These are phyloP conservation scores for Colletes gigas DNA, from an alignment of 1,140 invertebrate species.

Conservation along the genomic window DNA sequence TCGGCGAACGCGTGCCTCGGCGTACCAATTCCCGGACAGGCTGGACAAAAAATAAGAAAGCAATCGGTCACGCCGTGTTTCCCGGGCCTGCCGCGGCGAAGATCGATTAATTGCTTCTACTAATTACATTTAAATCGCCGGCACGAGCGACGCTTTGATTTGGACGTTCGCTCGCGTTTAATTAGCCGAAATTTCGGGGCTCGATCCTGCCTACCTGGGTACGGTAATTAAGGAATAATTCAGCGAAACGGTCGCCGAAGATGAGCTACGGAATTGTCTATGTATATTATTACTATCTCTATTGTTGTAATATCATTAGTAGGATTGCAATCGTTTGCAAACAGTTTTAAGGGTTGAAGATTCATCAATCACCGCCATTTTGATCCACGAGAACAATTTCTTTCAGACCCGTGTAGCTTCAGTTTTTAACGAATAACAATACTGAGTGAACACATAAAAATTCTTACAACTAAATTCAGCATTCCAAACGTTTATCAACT, in stretches of 20 bases:
- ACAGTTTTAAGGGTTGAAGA: too few species aligned
- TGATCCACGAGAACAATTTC: too few species aligned
- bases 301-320: too few species aligned
- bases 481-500: too few species aligned
- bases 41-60: background rate
- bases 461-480: too few species aligned
- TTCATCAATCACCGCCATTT: too few species aligned
- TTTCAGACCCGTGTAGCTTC: too few species aligned
- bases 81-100: background rate
- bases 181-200: conserved; percentile 4
- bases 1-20: background rate
- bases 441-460: too few species aligned
- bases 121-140: conserved; percentile 16
- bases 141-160: background rate
- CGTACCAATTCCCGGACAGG: background rate
- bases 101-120: conserved; percentile 23
- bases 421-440: too few species aligned
- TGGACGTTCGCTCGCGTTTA: background rate
- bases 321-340: too few species aligned
- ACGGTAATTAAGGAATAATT: conserved; percentile 28
- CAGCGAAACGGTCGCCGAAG: background rate
- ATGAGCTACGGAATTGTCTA: background rate
- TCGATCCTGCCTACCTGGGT: background rate
- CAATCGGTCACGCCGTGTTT: background rate
- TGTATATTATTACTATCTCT: background rate